Conservation (phyloP, 2,113 vertebrate species). For the Orcinus orca region DNA sequence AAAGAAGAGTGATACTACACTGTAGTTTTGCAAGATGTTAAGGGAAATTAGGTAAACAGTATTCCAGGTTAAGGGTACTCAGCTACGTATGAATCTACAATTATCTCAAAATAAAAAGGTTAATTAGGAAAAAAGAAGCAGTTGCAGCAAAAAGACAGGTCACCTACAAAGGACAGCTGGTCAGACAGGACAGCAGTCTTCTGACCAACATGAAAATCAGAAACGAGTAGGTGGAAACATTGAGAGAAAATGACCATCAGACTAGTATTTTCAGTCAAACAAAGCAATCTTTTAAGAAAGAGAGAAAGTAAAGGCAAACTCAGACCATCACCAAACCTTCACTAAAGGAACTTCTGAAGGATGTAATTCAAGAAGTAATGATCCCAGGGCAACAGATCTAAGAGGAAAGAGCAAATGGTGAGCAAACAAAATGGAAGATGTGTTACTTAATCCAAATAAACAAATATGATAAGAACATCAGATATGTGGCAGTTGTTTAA, state of each 20-base stretch:
- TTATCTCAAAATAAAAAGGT: neutral
- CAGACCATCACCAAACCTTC: neutral
- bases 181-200: neutral
- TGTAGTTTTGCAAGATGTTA: neutral
- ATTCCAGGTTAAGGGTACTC: neutral
- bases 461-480: neutral
- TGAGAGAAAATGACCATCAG: neutral
- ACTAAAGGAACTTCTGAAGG: neutral
- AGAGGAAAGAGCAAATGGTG: neutral
- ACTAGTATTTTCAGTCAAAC: neutral
- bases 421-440: neutral
- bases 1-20: neutral
- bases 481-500: neutral
- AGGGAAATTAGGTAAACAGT: neutral
- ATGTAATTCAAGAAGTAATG: neutral
- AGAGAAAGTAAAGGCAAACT: neutral
- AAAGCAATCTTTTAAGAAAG: neutral
- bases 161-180: neutral
- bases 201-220: neutral
- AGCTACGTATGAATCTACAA: neutral
- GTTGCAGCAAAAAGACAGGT: neutral
- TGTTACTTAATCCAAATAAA: neutral
- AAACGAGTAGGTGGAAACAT: neutral
- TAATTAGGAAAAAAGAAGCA: neutral
- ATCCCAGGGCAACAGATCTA: neutral